phyloP scores from a whole-genome alignment of 2,888 invertebrate genomes.

The Melieria crassipennis region DNA sequence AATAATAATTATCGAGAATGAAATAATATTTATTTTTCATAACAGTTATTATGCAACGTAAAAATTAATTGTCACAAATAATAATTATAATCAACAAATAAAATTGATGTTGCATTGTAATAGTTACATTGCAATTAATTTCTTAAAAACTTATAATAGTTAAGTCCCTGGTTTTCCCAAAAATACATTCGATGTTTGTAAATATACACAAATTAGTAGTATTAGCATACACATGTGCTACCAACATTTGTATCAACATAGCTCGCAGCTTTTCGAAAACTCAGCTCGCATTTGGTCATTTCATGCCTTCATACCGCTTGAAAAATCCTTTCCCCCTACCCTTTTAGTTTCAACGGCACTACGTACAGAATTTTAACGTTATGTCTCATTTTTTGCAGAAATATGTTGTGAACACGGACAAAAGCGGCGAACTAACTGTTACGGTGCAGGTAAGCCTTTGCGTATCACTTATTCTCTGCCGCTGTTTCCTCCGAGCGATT shows the following conservation, averaged over 20 bases:
- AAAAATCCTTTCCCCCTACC: slow-evolving; percentile 4
- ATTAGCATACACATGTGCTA: background rate
- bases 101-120: no score
- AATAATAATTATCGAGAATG: no score
- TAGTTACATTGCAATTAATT: no score
- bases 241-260: background rate
- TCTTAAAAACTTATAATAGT: no score
- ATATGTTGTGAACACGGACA: slow-evolving; percentile 78
- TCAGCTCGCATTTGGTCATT: slow-evolving; percentile 53
- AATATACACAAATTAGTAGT: background rate
- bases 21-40: no score
- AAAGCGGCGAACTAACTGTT: slow-evolving; percentile 79
- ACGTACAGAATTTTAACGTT: slow-evolving; percentile 8
- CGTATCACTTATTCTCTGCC: background rate
- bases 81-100: no score
- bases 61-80: no score
- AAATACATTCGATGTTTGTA: background rate
- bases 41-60: no score
- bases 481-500: no score
- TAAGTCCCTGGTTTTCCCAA: no score
- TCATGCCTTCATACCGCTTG: slow-evolving; percentile 47
- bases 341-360: background rate
- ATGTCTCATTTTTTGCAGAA: slow-evolving; percentile 69
- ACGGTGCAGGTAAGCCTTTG: slow-evolving; percentile 74
- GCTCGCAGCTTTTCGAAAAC: background rate